Percentiles rank a stretch among this genome's conserved stretches.
Evolutionary conservation across 2,113 vertebrate species (phyloP).

Genomic region (Panthera leo): DNA sequence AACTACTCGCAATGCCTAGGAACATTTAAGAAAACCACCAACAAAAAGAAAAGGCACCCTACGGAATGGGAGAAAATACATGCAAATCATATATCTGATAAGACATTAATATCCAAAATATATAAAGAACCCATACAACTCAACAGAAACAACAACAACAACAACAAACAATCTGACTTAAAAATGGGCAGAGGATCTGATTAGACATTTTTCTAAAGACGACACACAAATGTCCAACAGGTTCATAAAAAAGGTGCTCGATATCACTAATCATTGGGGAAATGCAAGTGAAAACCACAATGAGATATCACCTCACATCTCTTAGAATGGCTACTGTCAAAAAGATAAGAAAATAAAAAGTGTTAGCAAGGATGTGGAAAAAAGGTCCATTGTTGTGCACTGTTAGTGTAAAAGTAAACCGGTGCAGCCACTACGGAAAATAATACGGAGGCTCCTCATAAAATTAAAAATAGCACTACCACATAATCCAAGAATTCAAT

Average conservation of each 20-base stretch:
- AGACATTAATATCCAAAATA: neutral
- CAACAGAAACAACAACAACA: neutral
- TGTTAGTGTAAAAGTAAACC: neutral
- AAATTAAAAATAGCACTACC: neutral
- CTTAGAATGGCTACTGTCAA: neutral
- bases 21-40: neutral
- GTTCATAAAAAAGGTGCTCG: neutral
- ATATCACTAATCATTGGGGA: neutral
- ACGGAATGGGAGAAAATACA: neutral
- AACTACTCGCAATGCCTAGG: neutral
- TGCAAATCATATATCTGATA: neutral
- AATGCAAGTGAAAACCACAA: neutral
- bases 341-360: neutral
- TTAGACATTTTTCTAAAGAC: neutral
- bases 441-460: neutral
- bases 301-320: neutral
- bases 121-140: neutral
- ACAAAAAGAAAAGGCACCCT: neutral
- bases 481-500: neutral
- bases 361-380: neutral
- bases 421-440: neutral
- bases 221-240: neutral
- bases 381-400: neutral
- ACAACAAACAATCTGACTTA: neutral
- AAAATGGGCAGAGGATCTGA: neutral